These are phyloP conservation scores for Hexactinellida sp. DNA, from an alignment of 37 sponge, comb jelly and placozoan genomes.

Conservation along the genomic window DNA sequence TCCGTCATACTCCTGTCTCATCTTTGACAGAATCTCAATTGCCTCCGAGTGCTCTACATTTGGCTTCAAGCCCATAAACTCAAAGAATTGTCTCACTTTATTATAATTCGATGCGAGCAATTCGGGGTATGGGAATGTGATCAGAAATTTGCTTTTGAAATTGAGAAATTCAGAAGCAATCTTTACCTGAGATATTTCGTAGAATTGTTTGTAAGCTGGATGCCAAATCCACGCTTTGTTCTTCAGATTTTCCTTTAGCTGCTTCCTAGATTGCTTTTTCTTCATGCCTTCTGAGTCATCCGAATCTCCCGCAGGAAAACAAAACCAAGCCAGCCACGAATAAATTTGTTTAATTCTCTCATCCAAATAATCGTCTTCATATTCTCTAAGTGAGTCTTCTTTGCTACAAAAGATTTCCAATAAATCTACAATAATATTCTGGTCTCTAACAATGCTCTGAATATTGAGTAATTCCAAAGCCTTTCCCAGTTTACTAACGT, in stretches of 20 bases:
- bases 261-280: neutral
- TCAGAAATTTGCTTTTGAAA: neutral
- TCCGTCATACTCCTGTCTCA: neutral
- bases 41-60: neutral
- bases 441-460: neutral
- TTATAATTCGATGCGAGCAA: neutral
- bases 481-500: neutral
- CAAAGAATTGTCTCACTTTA: neutral
- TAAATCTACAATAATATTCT: neutral
- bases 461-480: neutral
- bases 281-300: neutral
- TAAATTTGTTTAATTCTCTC: neutral
- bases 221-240: conserved; percentile 7
- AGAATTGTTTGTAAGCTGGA: neutral
- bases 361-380: neutral
- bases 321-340: neutral
- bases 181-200: neutral
- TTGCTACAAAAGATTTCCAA: neutral
- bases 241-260: neutral
- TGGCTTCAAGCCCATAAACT: neutral
- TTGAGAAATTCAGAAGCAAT: neutral
- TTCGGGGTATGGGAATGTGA: neutral
- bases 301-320: neutral
- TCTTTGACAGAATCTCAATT: neutral
- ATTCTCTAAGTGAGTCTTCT: neutral